Evolutionary conservation across 2,113 vertebrate genomes (phyloP).

Genomic region (Catagonus wagneri): DNA sequence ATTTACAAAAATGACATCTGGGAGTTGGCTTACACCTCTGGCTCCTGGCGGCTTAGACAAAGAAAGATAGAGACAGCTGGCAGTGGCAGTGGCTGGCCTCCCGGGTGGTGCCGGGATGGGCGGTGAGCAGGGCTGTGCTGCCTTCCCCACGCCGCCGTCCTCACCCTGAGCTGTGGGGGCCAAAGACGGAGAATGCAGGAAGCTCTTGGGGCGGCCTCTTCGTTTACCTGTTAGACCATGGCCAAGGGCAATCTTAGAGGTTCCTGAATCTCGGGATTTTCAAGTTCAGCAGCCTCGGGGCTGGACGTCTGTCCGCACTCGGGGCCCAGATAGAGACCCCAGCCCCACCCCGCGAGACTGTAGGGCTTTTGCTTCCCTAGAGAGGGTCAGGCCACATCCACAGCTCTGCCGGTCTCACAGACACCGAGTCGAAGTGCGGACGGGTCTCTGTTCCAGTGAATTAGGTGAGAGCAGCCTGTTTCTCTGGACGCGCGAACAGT

Average conservation of each 20-base stretch:
- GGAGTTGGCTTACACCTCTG: neutral
- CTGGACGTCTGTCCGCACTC: neutral
- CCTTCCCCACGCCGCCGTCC: too few relatives aligned
- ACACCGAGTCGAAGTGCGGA: neutral
- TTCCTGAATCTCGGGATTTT: neutral
- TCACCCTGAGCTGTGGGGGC: neutral
- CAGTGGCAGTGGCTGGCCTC: too few relatives aligned
- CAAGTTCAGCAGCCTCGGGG: too few relatives aligned
- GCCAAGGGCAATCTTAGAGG: neutral
- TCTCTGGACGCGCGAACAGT: neutral
- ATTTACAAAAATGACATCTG: neutral
- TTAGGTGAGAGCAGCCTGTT: neutral
- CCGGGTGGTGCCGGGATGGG: neutral
- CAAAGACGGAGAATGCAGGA: accelerated
- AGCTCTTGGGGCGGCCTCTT: too few relatives aligned
- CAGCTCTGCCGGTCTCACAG: neutral
- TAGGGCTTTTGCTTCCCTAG: neutral
- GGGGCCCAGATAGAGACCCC: neutral
- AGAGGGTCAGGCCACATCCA: neutral
- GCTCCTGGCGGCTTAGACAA: neutral
- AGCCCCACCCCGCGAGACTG: accelerated
- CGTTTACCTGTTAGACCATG: accelerated
- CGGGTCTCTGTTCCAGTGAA: neutral
- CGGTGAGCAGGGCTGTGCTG: accelerated
- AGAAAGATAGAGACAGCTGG: neutral